Evolutionary conservation across 2,888 invertebrate species (phyloP).

Genomic region (Julus scanicus): DNA sequence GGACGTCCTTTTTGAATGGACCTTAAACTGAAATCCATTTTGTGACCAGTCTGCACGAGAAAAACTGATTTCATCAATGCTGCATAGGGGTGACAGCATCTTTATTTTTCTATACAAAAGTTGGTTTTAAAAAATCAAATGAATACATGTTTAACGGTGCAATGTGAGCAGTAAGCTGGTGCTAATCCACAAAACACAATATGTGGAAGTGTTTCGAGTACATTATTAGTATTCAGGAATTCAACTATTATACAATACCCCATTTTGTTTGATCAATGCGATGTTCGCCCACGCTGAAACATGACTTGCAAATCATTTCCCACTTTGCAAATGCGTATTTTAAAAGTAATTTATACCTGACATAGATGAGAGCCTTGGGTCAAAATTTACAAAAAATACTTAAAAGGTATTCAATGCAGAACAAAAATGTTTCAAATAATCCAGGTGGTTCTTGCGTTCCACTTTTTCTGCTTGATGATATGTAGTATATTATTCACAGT

Average conservation of each 20-base stretch:
- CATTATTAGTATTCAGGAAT: not conserved
- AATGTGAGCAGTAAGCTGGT: not conserved
- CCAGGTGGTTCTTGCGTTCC: not conserved
- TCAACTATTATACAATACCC: not conserved
- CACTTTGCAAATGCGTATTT: not conserved
- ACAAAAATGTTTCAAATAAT: not conserved
- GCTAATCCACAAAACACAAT: not conserved
- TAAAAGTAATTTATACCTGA: not conserved
- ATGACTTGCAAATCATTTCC: not conserved
- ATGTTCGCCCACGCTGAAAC: not conserved
- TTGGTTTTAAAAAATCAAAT: no score
- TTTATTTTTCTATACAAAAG: no score
- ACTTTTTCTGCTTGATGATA: not conserved
- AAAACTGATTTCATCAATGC: no score
- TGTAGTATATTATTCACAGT: not conserved
- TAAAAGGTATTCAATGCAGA: not conserved
- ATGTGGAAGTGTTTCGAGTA: not conserved
- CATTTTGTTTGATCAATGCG: not conserved
- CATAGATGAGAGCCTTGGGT: not conserved
- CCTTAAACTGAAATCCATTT: no score
- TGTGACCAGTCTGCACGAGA: no score
- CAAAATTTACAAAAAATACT: not conserved
- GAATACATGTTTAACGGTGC: no score
- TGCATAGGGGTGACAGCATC: no score
- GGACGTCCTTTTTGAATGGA: no score